Conservation (phyloP, 2,888 invertebrate genomes). For the Meandrusa payeni region DNA sequence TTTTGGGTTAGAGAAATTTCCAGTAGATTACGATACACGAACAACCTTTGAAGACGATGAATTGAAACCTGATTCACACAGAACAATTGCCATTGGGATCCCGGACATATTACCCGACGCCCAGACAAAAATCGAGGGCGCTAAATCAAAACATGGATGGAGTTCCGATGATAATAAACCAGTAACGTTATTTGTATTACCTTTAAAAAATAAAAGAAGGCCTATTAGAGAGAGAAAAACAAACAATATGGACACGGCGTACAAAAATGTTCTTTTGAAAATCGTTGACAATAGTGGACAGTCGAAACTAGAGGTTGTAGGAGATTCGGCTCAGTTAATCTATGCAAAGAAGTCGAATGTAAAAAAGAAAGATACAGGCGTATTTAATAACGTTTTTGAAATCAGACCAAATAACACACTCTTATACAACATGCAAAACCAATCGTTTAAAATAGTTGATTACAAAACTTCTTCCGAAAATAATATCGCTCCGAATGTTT, state of each 20-base stretch:
- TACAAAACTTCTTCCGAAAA: neutral
- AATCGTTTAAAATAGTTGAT: slow-evolving; percentile 16
- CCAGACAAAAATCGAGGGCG: too few species aligned
- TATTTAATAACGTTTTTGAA: slow-evolving; percentile 1
- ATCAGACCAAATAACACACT: slow-evolving; percentile 18
- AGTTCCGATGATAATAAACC: neutral
- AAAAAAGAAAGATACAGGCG: neutral
- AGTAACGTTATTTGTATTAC: slow-evolving; percentile 7
- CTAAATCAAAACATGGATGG: too few species aligned
- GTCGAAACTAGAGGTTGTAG: slow-evolving; percentile 13
- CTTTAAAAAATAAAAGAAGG: slow-evolving; percentile 11
- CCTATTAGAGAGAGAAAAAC: neutral
- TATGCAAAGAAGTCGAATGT: slow-evolving; percentile 1
- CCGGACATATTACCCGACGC: neutral
- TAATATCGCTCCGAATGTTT: neutral
- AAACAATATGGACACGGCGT: neutral
- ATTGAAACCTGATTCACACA: neutral
- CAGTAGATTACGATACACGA: slow-evolving; percentile 15
- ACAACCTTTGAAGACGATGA: neutral
- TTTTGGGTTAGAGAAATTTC: slow-evolving; percentile 34
- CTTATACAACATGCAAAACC: slow-evolving; percentile 8
- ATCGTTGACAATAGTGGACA: slow-evolving; percentile 17
- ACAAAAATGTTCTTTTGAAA: slow-evolving; percentile 15
- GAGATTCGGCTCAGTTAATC: slow-evolving; percentile 1
- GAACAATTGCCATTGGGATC: slow-evolving; percentile 1